These are phyloP conservation scores for Varecia variegata DNA, from an alignment of 2,797 vertebrate species.

Conservation along the genomic window DNA sequence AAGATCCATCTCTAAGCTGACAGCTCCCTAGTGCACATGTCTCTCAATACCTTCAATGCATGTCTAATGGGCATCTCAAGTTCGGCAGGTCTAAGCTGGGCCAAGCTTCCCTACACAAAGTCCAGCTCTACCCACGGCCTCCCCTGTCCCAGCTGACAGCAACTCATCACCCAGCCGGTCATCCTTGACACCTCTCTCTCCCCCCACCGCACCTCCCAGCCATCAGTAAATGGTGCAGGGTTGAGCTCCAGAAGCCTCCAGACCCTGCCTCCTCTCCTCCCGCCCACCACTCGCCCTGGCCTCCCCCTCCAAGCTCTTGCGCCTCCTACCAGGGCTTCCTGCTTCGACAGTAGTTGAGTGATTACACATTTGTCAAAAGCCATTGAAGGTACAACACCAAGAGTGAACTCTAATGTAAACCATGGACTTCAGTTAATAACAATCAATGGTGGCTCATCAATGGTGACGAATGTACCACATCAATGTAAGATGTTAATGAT, in stretches of 20 bases:
- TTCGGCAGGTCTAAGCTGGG: not conserved
- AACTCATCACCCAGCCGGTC: not conserved
- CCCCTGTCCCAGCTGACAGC: not conserved
- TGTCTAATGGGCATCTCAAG: not conserved
- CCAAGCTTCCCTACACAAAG: not conserved
- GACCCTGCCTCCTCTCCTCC: not conserved
- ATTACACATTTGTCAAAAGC: not conserved
- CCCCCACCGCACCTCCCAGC: not conserved
- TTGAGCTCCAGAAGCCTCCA: not conserved
- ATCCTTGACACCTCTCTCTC: not conserved
- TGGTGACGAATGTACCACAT: not conserved
- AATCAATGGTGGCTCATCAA: not conserved
- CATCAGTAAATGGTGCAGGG: not conserved
- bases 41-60: no score
- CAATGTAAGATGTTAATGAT: fast-evolving
- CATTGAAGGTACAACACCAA: not conserved
- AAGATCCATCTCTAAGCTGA: not conserved
- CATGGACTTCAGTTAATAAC: not conserved
- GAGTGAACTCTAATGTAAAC: not conserved
- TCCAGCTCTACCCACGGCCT: not conserved
- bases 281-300: fast-evolving
- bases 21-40: not conserved
- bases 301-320: not conserved
- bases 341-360: not conserved
- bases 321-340: not conserved